Evolutionary conservation across 2,888 invertebrate genomes (phyloP), one percentile per base, ranked within the genome.

Genomic region (Cosmorhoe ocellata): DNA sequence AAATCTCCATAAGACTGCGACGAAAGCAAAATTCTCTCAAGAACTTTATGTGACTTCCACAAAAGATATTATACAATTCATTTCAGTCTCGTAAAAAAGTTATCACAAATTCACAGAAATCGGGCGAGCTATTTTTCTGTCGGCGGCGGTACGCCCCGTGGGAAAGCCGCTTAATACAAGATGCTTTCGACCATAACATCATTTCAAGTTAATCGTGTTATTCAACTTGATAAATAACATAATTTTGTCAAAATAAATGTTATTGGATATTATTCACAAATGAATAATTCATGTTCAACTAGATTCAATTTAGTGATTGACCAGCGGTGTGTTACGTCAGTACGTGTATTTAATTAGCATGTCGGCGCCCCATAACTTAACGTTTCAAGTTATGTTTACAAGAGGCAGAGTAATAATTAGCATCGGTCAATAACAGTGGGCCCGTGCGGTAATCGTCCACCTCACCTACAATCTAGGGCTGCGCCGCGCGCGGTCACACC

Each of bases 21-120:
- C 70, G 79, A 81, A 83, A 83, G 78, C 75, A 75, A 78, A 76
- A 82, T 76, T 78, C 76, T 75, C 74, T 66, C 64, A 74, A 79
- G 76, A 77, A 81, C 77, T 84, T 84, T 83, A 79, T 78, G 79
- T 76, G 81, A 79, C 76, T 83, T 74, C 74, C 75, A 84, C 80
- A 81, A 84, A 84, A 84, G 82, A 81, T 83, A 84, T 84, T 80
- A 80, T 81, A 84, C 82, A 85, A 86, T 85, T 84, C 83, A 85
- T 85, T 86, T 83, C 79, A 75, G 78, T 76, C 75, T 79, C 81
- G 83, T 85, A 87, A 86, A 86, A 85, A 87, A 84, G 82, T 86
- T 85, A 86, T 84, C 83, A 81, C 79, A 74, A 74, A 82, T 85
- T 85, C 84, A 78, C 81, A 84, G 84, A 80, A 83, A 81, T 78